Conservation (phyloP, 2,888 invertebrate genomes). For the Apamea anceps region DNA sequence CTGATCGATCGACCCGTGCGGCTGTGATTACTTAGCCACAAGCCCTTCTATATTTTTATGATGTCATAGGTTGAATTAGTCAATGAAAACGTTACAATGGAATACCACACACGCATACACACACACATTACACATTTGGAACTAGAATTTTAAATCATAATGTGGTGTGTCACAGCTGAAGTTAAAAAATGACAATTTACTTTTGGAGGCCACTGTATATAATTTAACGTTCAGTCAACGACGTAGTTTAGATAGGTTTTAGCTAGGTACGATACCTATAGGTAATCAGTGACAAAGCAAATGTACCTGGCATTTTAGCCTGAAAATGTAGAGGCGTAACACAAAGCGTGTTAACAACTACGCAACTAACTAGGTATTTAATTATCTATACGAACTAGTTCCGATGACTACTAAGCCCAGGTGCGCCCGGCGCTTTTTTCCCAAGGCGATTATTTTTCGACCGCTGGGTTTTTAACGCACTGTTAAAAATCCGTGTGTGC, state of each 20-base stretch:
- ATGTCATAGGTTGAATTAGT: too few species aligned
- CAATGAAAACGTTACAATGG: not conserved
- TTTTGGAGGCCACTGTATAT: not conserved
- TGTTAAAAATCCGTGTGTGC: too few species aligned
- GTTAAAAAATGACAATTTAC: not conserved
- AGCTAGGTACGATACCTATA: not conserved
- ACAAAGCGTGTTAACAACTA: conserved; percentile 22
- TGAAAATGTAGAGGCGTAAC: conserved; percentile 2
- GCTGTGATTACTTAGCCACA: too few species aligned
- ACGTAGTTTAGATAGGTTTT: not conserved
- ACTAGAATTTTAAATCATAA: not conserved
- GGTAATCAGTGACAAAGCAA: conserved; percentile 6
- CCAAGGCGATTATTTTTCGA: too few species aligned
- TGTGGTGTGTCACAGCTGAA: not conserved
- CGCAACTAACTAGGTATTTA: not conserved
- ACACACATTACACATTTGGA: not conserved
- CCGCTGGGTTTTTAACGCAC: too few species aligned
- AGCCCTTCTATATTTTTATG: too few species aligned
- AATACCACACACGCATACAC: too few species aligned
- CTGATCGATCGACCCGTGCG: too few species aligned
- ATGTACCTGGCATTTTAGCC: not conserved
- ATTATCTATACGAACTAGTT: not conserved
- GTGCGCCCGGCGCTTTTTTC: too few species aligned
- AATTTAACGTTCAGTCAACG: not conserved
- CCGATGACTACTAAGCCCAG: not conserved